Evolutionary conservation across 2,113 vertebrate genomes (phyloP).

Genomic region (Cololabis saira): DNA sequence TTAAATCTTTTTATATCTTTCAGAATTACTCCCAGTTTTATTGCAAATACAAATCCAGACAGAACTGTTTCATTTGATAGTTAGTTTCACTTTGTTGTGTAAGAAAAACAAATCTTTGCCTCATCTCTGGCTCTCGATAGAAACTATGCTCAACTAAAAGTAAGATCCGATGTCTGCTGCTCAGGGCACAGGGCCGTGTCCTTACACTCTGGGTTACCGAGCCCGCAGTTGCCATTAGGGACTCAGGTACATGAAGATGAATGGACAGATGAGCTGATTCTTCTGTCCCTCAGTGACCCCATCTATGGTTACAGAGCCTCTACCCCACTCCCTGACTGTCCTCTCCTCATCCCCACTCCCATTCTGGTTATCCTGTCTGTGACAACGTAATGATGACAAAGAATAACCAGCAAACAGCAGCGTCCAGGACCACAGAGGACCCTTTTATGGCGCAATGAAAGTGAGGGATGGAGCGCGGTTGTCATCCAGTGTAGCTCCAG

Average conservation of each 20-base stretch:
- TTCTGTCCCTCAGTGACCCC: conserved; percentile 50
- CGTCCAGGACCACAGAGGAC: conserved; percentile 62
- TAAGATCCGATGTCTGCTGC: conserved; percentile 17
- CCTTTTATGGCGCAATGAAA: conserved; percentile 77
- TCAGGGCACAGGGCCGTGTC: conserved; percentile 29
- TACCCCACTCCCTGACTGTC: conserved; percentile 34
- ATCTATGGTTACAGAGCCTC: conserved; percentile 40
- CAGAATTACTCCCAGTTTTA: conserved; percentile 37
- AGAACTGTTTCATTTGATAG: conserved; percentile 29
- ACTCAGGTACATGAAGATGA: conserved; percentile 72
- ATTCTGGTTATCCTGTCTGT: conserved; percentile 67
- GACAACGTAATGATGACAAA: conserved; percentile 81
- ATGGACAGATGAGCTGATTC: conserved; percentile 74
- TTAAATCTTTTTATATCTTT: conserved; percentile 49
- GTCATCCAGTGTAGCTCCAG: conserved; percentile 55
- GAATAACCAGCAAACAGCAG: conserved; percentile 72
- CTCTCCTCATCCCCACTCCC: conserved; percentile 26
- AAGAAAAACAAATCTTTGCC: conserved; percentile 35
- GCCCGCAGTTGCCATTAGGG: conserved; percentile 59
- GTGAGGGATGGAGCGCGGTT: conserved; percentile 76
- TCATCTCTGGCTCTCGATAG: conserved; percentile 25
- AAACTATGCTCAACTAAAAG: conserved; percentile 22
- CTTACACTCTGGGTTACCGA: conserved; percentile 39
- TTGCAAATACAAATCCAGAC: conserved; percentile 46
- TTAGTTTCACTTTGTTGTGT: conserved; percentile 26